Evolutionary conservation across 35 echinoderm and acorn worm species (phyloP), one percentile per base, ranked within the genome.

Genomic region (Lytechinus variegatus): DNA sequence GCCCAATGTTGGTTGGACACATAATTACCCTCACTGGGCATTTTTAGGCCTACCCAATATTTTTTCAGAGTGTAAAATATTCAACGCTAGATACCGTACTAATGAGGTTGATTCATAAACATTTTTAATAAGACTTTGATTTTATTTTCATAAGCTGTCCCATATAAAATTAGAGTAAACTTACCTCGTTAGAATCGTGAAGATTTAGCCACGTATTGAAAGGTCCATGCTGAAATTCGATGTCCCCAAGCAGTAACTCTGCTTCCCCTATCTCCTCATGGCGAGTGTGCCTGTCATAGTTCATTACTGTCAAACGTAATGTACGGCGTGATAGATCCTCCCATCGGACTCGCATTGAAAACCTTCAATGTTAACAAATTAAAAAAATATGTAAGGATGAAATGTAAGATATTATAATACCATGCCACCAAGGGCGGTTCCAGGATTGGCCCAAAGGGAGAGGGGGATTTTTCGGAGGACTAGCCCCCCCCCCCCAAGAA

Each of bases 181-280:
- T 87, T 94, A 98, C 97, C 72, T 98, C 97, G 52, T 94, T 92
- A 9, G 94, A 94, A 27, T 96, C 95, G n/a, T 87, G 87, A 61
- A 97, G 95, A 86, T 97, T 96, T 9, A 98, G 87, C 97, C 97
- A 98, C 2, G 97, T 98, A 86, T 96, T 98, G 72, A 98, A 98
- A 8, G 97, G 97, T 10, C 95, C 96, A 6, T 95, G 97, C 51
- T 97, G 93, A 79, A 87, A 95, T 21, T 98, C 97, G 1, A 98
- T 95, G 53, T 96, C 97, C 3, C 93, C 95, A 2, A 98, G 94
- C 27, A 93, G 95, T 55, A 98, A 16, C 94, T 95, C 96, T 4
- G 96, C 94, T 54, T 96, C 94, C 0, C 97, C 97, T 16, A 98
- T 96, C 27, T 94, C 96, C 55, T 97, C 97, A 54, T 98, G 97